phyloP scores from a whole-genome alignment of 2,113 vertebrate species.

The Urocitellus parryii region DNA sequence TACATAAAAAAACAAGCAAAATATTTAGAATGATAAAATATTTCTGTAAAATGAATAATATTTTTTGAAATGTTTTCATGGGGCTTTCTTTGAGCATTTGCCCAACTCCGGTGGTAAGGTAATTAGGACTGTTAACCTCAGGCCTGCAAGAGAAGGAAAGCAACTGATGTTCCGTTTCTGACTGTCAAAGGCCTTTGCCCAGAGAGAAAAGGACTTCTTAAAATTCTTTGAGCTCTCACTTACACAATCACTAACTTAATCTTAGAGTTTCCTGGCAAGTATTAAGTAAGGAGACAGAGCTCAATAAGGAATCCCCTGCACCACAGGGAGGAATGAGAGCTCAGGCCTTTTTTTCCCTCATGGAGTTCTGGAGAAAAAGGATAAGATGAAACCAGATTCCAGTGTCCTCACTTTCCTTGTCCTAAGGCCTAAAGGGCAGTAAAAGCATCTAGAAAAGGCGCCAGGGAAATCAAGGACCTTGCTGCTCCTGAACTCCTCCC shows the following conservation, averaged over 20 bases:
- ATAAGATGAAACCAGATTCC: not conserved
- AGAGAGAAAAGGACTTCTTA: not conserved
- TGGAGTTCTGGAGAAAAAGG: not conserved
- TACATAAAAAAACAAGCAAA: constrained; percentile 20
- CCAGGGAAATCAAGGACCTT: not conserved
- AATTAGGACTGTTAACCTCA: not conserved
- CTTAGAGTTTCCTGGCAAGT: not conserved
- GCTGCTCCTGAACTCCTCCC: not conserved
- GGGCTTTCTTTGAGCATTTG: not conserved
- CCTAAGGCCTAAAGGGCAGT: not conserved
- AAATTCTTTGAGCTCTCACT: not conserved
- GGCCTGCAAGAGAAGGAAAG: not conserved
- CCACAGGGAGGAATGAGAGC: not conserved
- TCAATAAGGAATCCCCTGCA: not conserved
- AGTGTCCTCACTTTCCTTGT: not conserved
- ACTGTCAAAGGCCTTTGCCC: not conserved
- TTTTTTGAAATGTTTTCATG: constrained; percentile 28
- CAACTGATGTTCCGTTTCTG: not conserved
- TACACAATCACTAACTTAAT: not conserved
- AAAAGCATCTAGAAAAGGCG: not conserved
- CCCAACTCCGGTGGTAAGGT: not conserved
- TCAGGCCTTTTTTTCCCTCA: not conserved
- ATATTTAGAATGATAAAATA: not conserved
- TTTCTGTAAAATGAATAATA: not conserved
- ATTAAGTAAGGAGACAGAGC: not conserved